Conservation (phyloP, 1,140 invertebrate species). For the Diachasmimorpha longicaudata region DNA sequence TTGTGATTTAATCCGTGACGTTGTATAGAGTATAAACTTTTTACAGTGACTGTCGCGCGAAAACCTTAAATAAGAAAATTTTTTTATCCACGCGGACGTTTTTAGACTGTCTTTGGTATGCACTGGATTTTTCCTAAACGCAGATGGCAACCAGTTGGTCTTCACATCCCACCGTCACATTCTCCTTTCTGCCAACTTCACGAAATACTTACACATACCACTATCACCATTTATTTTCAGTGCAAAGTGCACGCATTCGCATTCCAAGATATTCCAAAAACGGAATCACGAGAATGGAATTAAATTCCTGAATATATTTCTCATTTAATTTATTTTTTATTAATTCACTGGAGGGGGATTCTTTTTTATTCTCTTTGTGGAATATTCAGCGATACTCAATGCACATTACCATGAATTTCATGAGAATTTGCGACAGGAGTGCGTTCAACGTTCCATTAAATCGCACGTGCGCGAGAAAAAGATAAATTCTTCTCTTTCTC, state of each 20-base stretch:
- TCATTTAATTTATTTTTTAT: conserved; percentile 3
- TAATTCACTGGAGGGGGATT: neutral
- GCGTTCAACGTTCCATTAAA: neutral
- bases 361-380: neutral
- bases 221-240: conserved; percentile 7
- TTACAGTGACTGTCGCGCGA: too few species aligned
- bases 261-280: conserved; percentile 42
- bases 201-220: conserved; percentile 4
- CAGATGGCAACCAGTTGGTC: conserved; percentile 30
- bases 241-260: conserved; percentile 12
- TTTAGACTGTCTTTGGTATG: conserved; percentile 29
- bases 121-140: conserved; percentile 31
- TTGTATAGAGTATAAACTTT: too few species aligned
- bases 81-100: conserved; percentile 6
- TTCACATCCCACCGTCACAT: neutral
- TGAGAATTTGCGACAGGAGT: neutral
- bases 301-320: neutral
- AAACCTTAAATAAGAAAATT: neutral
- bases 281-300: conserved; percentile 20
- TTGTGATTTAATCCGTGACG: too few species aligned
- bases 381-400: conserved; percentile 4
- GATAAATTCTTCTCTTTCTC: conserved; percentile 7
- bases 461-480: neutral
- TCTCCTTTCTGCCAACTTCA: neutral
- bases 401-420: neutral